Evolutionary conservation across 2,888 invertebrate genomes (phyloP).

Genomic region (Philopedon plagiatum): DNA sequence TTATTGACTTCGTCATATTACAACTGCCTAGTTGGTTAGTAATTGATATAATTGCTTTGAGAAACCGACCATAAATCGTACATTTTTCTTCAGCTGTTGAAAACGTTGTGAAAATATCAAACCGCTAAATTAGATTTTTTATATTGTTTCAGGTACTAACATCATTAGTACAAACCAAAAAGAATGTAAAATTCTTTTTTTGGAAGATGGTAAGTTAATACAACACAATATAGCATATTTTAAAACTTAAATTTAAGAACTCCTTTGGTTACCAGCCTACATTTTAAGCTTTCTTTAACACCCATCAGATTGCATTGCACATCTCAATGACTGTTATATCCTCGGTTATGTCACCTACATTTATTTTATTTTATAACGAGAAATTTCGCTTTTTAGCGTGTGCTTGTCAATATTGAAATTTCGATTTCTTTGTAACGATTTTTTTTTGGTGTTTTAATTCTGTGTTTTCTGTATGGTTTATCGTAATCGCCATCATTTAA

Average conservation of each 20-base stretch:
- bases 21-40: too few species aligned
- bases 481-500: too few species aligned
- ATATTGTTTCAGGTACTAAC: slow-evolving; percentile 15
- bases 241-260: neutral
- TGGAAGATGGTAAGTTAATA: neutral
- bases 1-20: too few species aligned
- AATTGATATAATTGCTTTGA: too few species aligned
- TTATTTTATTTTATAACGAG: neutral
- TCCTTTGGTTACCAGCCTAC: neutral
- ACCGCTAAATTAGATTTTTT: too few species aligned
- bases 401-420: slow-evolving; percentile 9
- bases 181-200: slow-evolving; percentile 2
- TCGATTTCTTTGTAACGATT: neutral
- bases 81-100: too few species aligned
- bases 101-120: too few species aligned
- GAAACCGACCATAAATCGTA: too few species aligned
- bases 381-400: slow-evolving; percentile 24
- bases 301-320: slow-evolving; percentile 2
- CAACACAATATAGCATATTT: neutral
- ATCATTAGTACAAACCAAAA: neutral
- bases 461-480: too few species aligned
- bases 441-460: too few species aligned
- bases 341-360: slow-evolving; percentile 15
- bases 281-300: slow-evolving; percentile 7
- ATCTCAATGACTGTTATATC: slow-evolving; percentile 16